phyloP scores from a whole-genome alignment of 2,797 vertebrate species.

The Megalops cyprinoides region DNA sequence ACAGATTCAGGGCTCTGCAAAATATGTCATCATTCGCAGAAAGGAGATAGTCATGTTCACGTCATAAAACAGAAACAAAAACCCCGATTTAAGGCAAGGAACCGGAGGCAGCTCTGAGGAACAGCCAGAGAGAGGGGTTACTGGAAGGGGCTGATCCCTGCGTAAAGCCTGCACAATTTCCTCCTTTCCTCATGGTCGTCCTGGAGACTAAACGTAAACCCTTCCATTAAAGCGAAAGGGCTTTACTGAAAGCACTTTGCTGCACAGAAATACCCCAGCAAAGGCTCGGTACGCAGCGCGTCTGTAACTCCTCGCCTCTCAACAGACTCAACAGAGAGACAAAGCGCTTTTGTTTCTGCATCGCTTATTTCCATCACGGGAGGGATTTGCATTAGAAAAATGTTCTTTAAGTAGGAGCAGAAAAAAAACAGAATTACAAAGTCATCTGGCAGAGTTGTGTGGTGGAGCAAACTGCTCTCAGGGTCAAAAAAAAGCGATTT shows the following conservation, averaged over 20 bases:
- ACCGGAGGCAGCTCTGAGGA: not conserved
- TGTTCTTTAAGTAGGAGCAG: not conserved
- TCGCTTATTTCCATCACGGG: slow-evolving; percentile 13
- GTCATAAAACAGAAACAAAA: slow-evolving; percentile 6
- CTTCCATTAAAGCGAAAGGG: slow-evolving; percentile 17
- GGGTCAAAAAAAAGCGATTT: not conserved
- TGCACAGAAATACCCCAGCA: not conserved
- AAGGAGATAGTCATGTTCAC: slow-evolving; percentile 8
- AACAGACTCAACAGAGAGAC: slow-evolving; percentile 13
- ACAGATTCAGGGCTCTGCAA: too few species aligned
- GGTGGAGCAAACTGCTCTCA: not conserved
- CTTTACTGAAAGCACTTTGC: slow-evolving; percentile 8
- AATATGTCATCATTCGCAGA: slow-evolving; percentile 21
- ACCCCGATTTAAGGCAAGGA: not conserved
- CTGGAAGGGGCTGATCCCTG: not conserved
- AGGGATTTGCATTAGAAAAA: slow-evolving; percentile 34
- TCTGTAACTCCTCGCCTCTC: slow-evolving; percentile 14
- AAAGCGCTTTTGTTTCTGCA: slow-evolving; percentile 15
- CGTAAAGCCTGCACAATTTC: slow-evolving; percentile 14
- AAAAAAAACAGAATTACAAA: slow-evolving; percentile 22
- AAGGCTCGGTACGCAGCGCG: not conserved
- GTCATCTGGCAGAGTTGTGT: not conserved
- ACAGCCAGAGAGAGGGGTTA: not conserved
- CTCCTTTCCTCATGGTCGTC: not conserved
- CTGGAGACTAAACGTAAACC: slow-evolving; percentile 1